Conservation (phyloP, 2,888 invertebrate species). For the Eupithecia pulchellata region DNA sequence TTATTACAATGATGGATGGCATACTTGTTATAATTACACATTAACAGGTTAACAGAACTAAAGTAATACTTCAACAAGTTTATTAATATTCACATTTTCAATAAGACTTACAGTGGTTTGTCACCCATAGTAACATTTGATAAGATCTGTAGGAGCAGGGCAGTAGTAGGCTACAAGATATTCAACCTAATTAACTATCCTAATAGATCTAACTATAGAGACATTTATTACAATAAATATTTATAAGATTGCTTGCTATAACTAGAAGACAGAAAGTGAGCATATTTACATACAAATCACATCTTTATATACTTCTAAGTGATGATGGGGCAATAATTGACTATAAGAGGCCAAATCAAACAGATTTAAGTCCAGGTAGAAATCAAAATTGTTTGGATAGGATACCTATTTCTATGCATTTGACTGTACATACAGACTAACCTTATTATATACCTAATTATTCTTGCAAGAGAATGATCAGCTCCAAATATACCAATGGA, state of each 20-base stretch:
- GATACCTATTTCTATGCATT: background rate
- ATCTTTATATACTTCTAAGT: conserved; percentile 3
- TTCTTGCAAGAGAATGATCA: background rate
- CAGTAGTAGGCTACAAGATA: conserved; percentile 5
- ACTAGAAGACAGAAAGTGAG: conserved; percentile 18
- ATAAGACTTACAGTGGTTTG: conserved; percentile 3
- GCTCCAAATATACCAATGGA: background rate
- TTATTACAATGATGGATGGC: conserved; percentile 51
- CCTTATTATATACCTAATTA: background rate
- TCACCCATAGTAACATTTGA: conserved; percentile 1
- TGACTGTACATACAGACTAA: background rate
- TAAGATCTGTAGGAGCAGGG: background rate
- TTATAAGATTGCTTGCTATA: conserved; percentile 20
- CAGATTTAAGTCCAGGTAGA: background rate
- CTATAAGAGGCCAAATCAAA: background rate
- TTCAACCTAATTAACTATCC: conserved; percentile 17
- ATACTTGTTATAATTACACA: conserved; percentile 34
- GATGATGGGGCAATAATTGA: conserved; percentile 22
- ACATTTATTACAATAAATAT: conserved; percentile 29
- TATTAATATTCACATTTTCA: conserved; percentile 14
- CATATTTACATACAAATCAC: conserved; percentile 28
- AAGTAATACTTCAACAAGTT: conserved; percentile 17
- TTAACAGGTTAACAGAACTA: conserved; percentile 20
- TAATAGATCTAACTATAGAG: conserved; percentile 21
- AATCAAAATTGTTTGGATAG: background rate